Evolutionary conservation across 1,140 invertebrate species (phyloP).

Genomic region (Danaus plexippus): DNA sequence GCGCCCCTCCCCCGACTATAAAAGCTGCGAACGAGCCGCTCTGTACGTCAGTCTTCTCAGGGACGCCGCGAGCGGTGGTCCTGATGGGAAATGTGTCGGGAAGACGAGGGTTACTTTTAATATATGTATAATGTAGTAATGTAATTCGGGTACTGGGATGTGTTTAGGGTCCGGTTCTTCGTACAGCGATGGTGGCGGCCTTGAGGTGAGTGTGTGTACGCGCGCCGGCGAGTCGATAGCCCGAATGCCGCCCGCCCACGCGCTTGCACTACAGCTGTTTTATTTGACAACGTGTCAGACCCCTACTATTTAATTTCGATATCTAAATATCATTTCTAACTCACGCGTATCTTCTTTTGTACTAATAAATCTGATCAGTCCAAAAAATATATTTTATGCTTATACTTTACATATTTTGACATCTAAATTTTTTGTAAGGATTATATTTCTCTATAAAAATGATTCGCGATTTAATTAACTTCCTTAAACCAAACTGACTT

Average conservation of each 20-base stretch:
- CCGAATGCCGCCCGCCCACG: constrained; percentile 53
- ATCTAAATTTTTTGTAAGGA: too few species aligned
- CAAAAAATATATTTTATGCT: too few species aligned
- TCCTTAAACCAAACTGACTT: too few species aligned
- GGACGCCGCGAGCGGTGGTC: constrained; percentile 49
- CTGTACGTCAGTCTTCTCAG: constrained; percentile 67
- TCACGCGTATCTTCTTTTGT: too few species aligned
- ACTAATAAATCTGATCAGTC: too few species aligned
- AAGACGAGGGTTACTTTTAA: constrained; percentile 53
- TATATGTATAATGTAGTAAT: constrained; percentile 36
- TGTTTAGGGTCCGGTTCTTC: constrained; percentile 37
- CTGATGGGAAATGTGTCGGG: constrained; percentile 45
- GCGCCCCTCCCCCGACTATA: constrained; percentile 58
- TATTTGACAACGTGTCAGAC: constrained; percentile 54
- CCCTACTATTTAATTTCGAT: constrained; percentile 19
- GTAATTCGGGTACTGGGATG: constrained; percentile 35
- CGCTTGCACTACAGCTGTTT: constrained; percentile 65
- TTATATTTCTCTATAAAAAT: too few species aligned
- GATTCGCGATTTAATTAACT: too few species aligned
- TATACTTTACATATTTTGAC: too few species aligned
- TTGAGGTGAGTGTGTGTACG: constrained; percentile 60
- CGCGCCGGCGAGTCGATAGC: constrained; percentile 50
- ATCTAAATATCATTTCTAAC: constrained; percentile 14
- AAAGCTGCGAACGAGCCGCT: constrained; percentile 45
- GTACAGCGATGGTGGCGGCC: constrained; percentile 39